Evolutionary conservation across 2,797 vertebrate genomes (phyloP), one percentile per base, ranked within the genome.

Genomic region (Tachyglossus aculeatus): DNA sequence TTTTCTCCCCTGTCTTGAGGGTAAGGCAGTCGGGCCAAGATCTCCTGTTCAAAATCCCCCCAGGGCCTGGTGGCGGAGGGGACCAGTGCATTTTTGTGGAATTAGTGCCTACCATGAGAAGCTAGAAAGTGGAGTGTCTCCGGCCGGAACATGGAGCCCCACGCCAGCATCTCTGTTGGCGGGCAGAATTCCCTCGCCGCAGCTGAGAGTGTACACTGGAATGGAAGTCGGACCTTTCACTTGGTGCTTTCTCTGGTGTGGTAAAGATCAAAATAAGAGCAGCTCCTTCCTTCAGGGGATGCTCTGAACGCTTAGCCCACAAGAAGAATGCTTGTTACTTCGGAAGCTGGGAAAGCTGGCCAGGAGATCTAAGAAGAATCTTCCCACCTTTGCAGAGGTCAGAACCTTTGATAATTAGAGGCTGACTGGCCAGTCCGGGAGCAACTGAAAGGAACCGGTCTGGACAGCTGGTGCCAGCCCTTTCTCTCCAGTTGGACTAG

Each of bases 391-490:
- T 48, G 13, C 12, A 45, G 70, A 32, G 45, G 29, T 31, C 13
- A 61, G 4, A 71, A 58, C 45, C 48, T 71, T 40, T 53, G 59
- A 43, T 79, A 43, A 58, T 82, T 40, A 65, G 53, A 84, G 43
- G 39, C 37, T 0, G 0, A 29, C 6, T 9, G 25, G 72, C 69
- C 61, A 43, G 48, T 52, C 58, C 45, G 25, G 78, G 52, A 73
- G 75, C 88, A 83, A 79, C 65, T 81, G 72, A 43, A 40, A 21
- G 71, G 83, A 66, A 76, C 67, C 45, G n/a, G 41, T 58, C 8
- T 64, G 60, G 34, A 48, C 3, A 0, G 33, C 3, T 18, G 48
- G 73, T 74, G 73, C n/a, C 15, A 2, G 61, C 66, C 61, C 78
- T 79, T 77, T 58, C 68, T 67, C 77, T 51, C 53, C 43, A 52